These are phyloP conservation scores for Oreochromis grahami DNA, from an alignment of 2,797 vertebrate species.

Conservation along the genomic window DNA sequence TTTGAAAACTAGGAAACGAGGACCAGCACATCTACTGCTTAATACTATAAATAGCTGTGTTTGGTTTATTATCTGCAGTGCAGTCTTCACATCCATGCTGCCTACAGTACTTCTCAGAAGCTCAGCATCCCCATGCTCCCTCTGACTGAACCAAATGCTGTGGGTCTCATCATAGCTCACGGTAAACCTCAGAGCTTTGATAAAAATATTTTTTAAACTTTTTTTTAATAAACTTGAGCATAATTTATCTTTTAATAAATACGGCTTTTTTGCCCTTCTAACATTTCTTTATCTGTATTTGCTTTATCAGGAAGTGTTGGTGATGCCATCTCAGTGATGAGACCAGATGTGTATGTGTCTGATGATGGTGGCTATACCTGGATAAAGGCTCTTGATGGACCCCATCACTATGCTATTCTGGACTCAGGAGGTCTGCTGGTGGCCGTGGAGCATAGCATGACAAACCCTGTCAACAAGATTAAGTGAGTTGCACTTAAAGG, in stretches of 20 bases:
- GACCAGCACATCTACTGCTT: neutral
- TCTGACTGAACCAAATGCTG: constrained; percentile 88
- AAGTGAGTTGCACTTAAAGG: constrained; percentile 74
- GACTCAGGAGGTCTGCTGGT: constrained; percentile 93
- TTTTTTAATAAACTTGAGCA: neutral
- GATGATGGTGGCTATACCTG: constrained; percentile 95
- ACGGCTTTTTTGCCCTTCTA: neutral
- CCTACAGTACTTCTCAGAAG: constrained; percentile 87
- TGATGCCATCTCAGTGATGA: constrained; percentile 85
- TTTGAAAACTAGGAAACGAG: neutral
- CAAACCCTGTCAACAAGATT: constrained; percentile 75
- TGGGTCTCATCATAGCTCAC: constrained; percentile 91
- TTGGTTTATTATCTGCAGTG: constrained; percentile 77
- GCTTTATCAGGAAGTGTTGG: constrained; percentile 85
- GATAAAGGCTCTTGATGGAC: constrained; percentile 84
- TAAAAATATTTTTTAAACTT: neutral
- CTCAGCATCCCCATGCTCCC: constrained; percentile 88
- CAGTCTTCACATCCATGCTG: constrained; percentile 91
- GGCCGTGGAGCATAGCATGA: constrained; percentile 83
- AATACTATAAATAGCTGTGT: neutral
- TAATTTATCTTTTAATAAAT: neutral
- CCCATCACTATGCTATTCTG: constrained; percentile 92
- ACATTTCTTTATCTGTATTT: neutral
- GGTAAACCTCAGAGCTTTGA: constrained; percentile 71
- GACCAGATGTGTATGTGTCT: constrained; percentile 90